A percentile compares a stretch with the other conserved stretches of the same genome.
These are phyloP conservation scores for Alsophila aescularia DNA, from an alignment of 2,888 invertebrate genomes.

Conservation along the genomic window DNA sequence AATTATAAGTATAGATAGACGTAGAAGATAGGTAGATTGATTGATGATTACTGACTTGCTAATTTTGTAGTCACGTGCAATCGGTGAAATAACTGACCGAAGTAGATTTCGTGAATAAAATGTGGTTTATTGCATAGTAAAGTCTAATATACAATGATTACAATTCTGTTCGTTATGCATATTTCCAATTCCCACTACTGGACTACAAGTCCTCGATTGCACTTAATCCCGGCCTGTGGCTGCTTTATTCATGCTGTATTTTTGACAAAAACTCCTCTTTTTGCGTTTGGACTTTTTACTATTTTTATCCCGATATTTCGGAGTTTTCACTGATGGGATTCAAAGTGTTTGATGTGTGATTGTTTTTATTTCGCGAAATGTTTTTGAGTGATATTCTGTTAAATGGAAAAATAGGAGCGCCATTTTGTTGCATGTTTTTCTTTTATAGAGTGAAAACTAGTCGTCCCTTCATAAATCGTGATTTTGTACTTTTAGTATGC, in stretches of 20 bases:
- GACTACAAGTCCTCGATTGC: constrained; percentile 4
- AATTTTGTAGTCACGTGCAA: no score
- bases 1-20: no score
- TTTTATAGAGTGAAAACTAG: no score
- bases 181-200: background rate
- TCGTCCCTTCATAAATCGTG: no score
- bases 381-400: constrained; percentile 7
- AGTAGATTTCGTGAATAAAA: no score
- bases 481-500: no score
- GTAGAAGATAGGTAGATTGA: no score
- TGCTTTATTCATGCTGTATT: constrained; percentile 4
- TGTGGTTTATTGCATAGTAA: no score
- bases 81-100: no score
- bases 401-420: constrained; percentile 1
- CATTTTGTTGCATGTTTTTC: background rate
- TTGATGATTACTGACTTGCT: no score
- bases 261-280: constrained; percentile 8
- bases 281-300: background rate
- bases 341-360: constrained; percentile 12
- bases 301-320: background rate
- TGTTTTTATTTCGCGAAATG: constrained; percentile 13
- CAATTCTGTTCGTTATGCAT: background rate
- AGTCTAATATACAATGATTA: no score
- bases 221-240: constrained; percentile 1
- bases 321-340: constrained; percentile 13